These are phyloP conservation scores for Montipora capricornis DNA, from an alignment of 64 coral and sea anemone species.

Conservation along the genomic window DNA sequence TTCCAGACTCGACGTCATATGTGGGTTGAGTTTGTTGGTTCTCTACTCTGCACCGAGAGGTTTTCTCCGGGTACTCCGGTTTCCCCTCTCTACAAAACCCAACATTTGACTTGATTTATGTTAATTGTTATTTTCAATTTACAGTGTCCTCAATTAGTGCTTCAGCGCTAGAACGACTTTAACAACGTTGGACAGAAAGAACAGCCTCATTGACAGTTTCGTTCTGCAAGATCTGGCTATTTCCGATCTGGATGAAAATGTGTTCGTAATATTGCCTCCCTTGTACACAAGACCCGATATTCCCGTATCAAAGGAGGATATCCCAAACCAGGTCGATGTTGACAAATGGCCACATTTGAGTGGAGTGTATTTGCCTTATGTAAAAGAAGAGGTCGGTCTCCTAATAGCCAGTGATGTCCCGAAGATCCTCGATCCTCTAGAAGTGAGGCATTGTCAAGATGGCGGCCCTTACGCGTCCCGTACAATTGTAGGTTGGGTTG, in stretches of 20 bases:
- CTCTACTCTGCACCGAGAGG: no score
- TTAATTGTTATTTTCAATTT: no score
- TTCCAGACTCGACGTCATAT: no score
- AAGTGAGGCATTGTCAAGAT: conserved; percentile 23
- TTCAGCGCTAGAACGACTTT: neutral
- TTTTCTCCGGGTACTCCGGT: no score
- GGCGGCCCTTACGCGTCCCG: conserved; percentile 54
- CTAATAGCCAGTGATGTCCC: conserved; percentile 19
- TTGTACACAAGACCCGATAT: neutral
- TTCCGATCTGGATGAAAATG: no score
- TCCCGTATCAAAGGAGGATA: neutral
- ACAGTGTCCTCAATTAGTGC: no score
- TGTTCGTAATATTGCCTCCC: neutral
- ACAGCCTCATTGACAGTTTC: no score
- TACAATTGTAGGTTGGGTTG: conserved; percentile 45
- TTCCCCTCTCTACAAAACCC: no score
- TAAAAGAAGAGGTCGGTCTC: neutral
- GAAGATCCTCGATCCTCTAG: conserved; percentile 19
- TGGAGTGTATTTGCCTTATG: neutral
- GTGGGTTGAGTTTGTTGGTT: no score
- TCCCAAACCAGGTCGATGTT: neutral
- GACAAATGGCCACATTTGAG: neutral
- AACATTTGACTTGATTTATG: no score
- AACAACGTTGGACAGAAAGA: neutral
- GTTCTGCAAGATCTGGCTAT: no score